Evolutionary conservation across 2,797 vertebrate species (phyloP).

Genomic region (Sebastes elongatus): DNA sequence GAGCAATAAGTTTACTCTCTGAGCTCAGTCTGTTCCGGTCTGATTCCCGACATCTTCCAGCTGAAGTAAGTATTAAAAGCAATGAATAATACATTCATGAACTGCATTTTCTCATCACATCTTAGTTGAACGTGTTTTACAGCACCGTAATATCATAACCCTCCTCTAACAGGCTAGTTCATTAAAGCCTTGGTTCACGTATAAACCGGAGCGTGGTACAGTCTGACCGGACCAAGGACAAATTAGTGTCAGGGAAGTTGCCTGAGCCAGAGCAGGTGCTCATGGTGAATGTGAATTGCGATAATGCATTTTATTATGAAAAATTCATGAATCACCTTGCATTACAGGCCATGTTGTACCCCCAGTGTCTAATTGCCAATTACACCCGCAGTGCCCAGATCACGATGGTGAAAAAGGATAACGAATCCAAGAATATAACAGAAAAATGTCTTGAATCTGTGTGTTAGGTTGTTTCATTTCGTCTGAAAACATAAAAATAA

Average conservation of each 20-base stretch:
- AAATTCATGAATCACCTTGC: constrained; percentile 70
- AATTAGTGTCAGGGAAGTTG: constrained; percentile 53
- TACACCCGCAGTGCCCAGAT: constrained; percentile 54
- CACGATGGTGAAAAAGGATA: constrained; percentile 21
- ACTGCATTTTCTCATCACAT: neutral
- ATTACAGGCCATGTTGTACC: constrained; percentile 12
- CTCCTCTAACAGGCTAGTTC: neutral
- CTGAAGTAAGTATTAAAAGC: neutral
- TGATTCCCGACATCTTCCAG: neutral
- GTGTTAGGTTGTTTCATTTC: neutral
- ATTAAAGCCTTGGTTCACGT: constrained; percentile 7
- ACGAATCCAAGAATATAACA: neutral
- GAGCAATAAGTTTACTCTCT: constrained; percentile 13
- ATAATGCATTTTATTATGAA: constrained; percentile 62
- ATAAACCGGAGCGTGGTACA: neutral
- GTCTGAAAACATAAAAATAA: neutral
- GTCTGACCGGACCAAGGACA: constrained; percentile 53
- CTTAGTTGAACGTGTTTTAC: constrained; percentile 20
- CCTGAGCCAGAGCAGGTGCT: constrained; percentile 45
- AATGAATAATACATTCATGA: constrained; percentile 9
- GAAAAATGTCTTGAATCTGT: neutral
- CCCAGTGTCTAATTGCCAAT: constrained; percentile 59
- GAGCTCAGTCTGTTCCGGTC: neutral
- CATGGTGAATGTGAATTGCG: constrained; percentile 50
- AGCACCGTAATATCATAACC: constrained; percentile 21